Percentiles rank a stretch among this genome's conserved stretches.
These are phyloP conservation scores for Melangyna quadrimaculata DNA, from an alignment of 2,888 invertebrate species.

Conservation along the genomic window DNA sequence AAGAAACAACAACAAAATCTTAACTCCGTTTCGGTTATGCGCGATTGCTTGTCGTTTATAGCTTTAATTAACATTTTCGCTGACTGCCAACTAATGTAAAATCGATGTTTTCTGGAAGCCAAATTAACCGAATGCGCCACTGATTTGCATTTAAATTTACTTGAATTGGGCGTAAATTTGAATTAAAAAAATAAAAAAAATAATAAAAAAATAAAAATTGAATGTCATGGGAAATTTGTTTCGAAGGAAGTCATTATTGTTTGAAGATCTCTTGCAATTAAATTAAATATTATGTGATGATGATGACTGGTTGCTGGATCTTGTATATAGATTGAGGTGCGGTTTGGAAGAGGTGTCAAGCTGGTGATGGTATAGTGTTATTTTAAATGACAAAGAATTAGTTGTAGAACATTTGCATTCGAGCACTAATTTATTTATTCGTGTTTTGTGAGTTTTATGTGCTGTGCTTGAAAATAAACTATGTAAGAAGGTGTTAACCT, in stretches of 20 bases:
- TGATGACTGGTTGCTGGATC: neutral
- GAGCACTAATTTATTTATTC: neutral
- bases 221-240: conserved; percentile 66
- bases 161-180: conserved; percentile 57
- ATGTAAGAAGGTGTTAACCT: neutral
- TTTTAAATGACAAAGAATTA: neutral
- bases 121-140: conserved; percentile 69
- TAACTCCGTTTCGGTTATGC: conserved; percentile 40
- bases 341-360: neutral
- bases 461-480: neutral
- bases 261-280: conserved; percentile 46
- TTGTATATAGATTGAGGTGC: neutral
- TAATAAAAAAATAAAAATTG: neutral
- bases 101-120: conserved; percentile 66
- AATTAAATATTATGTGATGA: conserved; percentile 48
- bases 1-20: neutral
- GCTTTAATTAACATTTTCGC: conserved; percentile 59
- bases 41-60: conserved; percentile 68
- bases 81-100: conserved; percentile 71
- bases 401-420: neutral
- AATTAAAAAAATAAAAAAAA: conserved; percentile 23
- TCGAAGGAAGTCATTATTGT: conserved; percentile 57
- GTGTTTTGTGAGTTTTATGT: neutral
- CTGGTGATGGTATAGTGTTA: neutral
- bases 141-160: conserved; percentile 70